Conservation (phyloP, 2,888 invertebrate species). For the Hemithea aestivaria region DNA sequence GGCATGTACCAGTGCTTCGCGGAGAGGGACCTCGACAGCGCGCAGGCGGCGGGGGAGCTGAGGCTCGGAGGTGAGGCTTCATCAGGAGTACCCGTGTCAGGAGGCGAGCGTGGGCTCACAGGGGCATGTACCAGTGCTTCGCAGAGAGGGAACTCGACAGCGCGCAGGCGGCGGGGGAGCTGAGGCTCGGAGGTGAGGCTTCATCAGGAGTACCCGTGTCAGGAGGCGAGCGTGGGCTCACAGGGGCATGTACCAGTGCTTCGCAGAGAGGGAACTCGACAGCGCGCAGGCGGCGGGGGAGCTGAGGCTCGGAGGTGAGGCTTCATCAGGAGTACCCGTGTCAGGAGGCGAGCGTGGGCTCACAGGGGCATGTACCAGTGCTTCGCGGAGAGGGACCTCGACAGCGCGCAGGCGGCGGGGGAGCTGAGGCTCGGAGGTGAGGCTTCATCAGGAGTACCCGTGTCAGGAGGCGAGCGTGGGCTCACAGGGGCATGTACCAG, state of each 20-base stretch:
- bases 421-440: slow-evolving; percentile 89
- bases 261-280: slow-evolving; percentile 87
- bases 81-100: slow-evolving; percentile 77
- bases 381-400: slow-evolving; percentile 86
- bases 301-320: slow-evolving; percentile 87
- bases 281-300: slow-evolving; percentile 90
- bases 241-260: slow-evolving; percentile 94
- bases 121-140: slow-evolving; percentile 95
- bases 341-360: slow-evolving; percentile 78
- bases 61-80: slow-evolving; percentile 84
- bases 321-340: slow-evolving; percentile 63
- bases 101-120: slow-evolving; percentile 82
- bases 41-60: slow-evolving; percentile 89
- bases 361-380: slow-evolving; percentile 96
- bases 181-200: slow-evolving; percentile 87
- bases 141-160: slow-evolving; percentile 87
- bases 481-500: slow-evolving; percentile 94
- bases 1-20: slow-evolving; percentile 96
- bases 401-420: slow-evolving; percentile 88
- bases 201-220: slow-evolving; percentile 74
- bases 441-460: slow-evolving; percentile 52
- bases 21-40: slow-evolving; percentile 85
- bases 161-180: slow-evolving; percentile 88
- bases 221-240: slow-evolving; percentile 80
- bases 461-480: slow-evolving; percentile 80